Evolutionary conservation across 2,888 invertebrate species (phyloP).

Genomic region (Synanthedon myopaeformis): DNA sequence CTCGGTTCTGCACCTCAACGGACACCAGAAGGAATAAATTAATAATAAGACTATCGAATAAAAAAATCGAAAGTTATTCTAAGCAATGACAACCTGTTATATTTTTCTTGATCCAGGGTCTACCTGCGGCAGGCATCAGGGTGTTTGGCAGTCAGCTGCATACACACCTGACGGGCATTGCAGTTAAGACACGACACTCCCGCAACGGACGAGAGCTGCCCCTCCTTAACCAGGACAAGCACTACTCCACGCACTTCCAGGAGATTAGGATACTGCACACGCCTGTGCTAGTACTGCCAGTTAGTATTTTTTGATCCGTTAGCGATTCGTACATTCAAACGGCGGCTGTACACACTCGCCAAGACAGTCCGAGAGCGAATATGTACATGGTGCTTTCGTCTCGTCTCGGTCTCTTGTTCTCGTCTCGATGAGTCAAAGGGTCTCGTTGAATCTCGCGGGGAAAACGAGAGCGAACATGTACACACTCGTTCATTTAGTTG

Average conservation of each 20-base stretch:
- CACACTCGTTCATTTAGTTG: no score
- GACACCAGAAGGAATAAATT: not conserved
- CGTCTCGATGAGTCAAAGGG: no score
- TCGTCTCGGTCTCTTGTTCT: no score
- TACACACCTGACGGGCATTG: slow-evolving; percentile 91
- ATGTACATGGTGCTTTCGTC: no score
- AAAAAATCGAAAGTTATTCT: no score
- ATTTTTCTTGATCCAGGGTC: slow-evolving; percentile 72
- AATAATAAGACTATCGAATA: not conserved
- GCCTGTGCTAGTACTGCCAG: slow-evolving; percentile 85
- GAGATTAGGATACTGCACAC: slow-evolving; percentile 89
- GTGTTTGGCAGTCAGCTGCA: slow-evolving; percentile 98
- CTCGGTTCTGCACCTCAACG: no score
- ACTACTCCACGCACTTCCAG: slow-evolving; percentile 98
- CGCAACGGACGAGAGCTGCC: slow-evolving; percentile 85
- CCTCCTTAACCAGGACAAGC: slow-evolving; percentile 89
- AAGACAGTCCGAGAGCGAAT: no score
- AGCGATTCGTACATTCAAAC: no score
- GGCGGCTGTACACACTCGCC: no score
- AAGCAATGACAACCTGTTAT: no score
- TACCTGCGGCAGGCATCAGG: slow-evolving; percentile 85
- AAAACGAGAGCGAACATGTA: no score
- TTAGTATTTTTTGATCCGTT: slow-evolving; percentile 65
- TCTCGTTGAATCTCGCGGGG: no score
- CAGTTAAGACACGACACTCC: slow-evolving; percentile 87